Percentiles rank a stretch among this genome's conserved stretches.
Evolutionary conservation across 2,888 invertebrate species (phyloP).

Genomic region (Nowickia ferox): DNA sequence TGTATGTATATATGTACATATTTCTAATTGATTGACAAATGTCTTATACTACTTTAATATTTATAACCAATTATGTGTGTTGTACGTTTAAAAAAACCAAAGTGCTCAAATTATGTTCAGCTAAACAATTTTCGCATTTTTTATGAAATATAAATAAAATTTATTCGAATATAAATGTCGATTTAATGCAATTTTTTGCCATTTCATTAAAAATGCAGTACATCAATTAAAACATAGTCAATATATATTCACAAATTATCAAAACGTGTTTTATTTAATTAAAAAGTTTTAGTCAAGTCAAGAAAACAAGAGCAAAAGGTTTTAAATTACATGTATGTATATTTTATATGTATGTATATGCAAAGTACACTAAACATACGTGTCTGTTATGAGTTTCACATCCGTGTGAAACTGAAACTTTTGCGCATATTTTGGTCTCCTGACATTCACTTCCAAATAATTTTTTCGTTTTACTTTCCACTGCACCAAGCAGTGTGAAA

Average conservation of each 20-base stretch:
- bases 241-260: conserved; percentile 43
- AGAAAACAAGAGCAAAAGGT: background rate
- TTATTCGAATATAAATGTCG: conserved; percentile 32
- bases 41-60: conserved; percentile 54
- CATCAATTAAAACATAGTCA: conserved; percentile 61
- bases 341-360: too few relatives aligned
- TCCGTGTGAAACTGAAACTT: too few relatives aligned
- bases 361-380: too few relatives aligned
- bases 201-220: conserved; percentile 49
- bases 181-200: conserved; percentile 59
- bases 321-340: too few relatives aligned
- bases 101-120: conserved; percentile 70
- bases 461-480: too few relatives aligned
- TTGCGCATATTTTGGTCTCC: too few relatives aligned
- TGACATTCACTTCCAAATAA: too few relatives aligned
- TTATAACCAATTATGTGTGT: conserved; percentile 51
- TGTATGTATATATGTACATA: background rate
- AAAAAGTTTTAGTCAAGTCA: background rate
- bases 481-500: too few relatives aligned
- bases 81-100: conserved; percentile 62
- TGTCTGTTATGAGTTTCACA: too few relatives aligned
- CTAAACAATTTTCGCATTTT: conserved; percentile 54
- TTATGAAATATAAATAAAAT: conserved; percentile 25
- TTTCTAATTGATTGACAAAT: conserved; percentile 7
- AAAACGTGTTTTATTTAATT: background rate